Conservation (phyloP, 2,888 invertebrate species). For the Adelphocoris suturalis region DNA sequence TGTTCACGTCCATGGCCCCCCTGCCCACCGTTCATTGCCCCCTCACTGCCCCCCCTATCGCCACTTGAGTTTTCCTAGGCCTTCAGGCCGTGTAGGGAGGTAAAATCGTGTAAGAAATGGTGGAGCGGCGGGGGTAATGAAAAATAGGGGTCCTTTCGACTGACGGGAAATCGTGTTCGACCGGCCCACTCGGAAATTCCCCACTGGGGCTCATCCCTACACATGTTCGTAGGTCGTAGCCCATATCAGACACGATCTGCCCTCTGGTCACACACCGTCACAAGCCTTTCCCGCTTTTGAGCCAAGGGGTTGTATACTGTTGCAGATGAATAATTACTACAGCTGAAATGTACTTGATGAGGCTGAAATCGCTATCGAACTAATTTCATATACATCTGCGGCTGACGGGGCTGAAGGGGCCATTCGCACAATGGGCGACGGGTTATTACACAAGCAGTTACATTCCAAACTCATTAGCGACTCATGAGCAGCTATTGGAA, state of each 20-base stretch:
- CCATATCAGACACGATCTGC: background rate
- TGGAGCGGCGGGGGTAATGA: background rate
- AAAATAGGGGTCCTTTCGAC: conserved; percentile 19
- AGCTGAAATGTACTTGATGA: too few species aligned
- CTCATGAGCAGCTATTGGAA: too few species aligned
- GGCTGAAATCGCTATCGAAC: too few species aligned
- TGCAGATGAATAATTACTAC: too few species aligned
- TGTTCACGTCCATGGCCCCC: too few species aligned
- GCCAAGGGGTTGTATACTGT: too few species aligned
- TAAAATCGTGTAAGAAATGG: background rate
- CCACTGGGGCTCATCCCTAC: background rate
- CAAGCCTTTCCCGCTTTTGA: background rate
- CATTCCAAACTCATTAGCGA: too few species aligned
- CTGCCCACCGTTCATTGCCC: too few species aligned
- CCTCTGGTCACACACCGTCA: background rate
- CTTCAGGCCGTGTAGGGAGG: background rate
- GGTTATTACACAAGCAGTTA: too few species aligned
- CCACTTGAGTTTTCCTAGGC: background rate
- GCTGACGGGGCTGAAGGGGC: too few species aligned
- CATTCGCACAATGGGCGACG: too few species aligned
- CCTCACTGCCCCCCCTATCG: background rate
- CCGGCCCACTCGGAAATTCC: background rate
- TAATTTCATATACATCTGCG: too few species aligned
- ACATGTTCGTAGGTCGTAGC: background rate
- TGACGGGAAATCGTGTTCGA: conserved; percentile 17